phyloP scores from a whole-genome alignment of 2,113 vertebrate species.

The Scomber colias region DNA sequence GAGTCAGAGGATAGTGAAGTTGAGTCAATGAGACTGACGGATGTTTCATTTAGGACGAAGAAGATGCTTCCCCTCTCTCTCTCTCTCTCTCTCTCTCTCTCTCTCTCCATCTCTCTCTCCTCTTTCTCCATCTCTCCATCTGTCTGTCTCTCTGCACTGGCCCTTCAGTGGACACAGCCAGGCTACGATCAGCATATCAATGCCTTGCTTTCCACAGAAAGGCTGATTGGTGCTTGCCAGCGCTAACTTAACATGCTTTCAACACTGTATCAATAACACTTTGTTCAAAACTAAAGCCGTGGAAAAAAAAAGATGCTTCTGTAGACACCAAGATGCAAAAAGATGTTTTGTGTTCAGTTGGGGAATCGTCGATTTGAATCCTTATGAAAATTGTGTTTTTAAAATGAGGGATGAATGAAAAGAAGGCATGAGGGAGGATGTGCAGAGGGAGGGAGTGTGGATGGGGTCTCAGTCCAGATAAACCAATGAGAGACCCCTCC shows the following conservation, averaged over 20 bases:
- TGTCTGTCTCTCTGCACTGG: constrained; percentile 19
- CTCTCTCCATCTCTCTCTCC: constrained; percentile 26
- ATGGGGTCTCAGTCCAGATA: not conserved
- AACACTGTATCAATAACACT: constrained; percentile 69
- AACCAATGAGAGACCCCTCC: not conserved
- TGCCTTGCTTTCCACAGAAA: constrained; percentile 59
- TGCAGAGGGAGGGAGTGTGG: not conserved
- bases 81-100: not conserved
- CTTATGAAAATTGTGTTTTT: not conserved
- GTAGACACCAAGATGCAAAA: constrained; percentile 21
- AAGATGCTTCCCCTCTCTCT: constrained; percentile 61
- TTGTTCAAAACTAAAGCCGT: constrained; percentile 39
- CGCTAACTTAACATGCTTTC: constrained; percentile 59
- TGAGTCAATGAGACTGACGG: constrained; percentile 31
- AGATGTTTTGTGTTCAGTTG: not conserved
- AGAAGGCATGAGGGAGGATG: not conserved
- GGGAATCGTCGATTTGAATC: constrained; percentile 5
- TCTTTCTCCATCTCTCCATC: not conserved
- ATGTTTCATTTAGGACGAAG: constrained; percentile 70
- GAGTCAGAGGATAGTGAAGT: constrained; percentile 23
- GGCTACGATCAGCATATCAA: constrained; percentile 76
- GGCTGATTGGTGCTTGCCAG: constrained; percentile 46
- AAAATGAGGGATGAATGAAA: not conserved
- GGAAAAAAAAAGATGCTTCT: constrained; percentile 21
- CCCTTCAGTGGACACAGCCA: constrained; percentile 55